These are phyloP conservation scores for Poeciliopsis turrubarensis DNA, from an alignment of 2,113 vertebrate species.

Conservation along the genomic window DNA sequence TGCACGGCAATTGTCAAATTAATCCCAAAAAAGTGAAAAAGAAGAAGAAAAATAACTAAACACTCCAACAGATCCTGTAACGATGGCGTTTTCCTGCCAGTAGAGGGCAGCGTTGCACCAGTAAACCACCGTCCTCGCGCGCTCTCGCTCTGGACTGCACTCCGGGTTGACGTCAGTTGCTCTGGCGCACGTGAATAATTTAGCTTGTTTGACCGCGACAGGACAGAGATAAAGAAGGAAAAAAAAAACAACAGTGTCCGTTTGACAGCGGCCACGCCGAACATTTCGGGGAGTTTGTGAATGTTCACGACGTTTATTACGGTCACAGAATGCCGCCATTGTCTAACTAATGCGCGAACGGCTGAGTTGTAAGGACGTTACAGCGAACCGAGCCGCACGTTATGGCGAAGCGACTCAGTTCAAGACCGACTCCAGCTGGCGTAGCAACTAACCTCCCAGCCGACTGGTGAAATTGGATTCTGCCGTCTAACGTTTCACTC, in stretches of 20 bases:
- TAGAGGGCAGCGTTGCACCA: conserved; percentile 49
- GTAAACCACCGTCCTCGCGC: background rate
- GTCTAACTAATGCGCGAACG: background rate
- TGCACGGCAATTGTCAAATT: background rate
- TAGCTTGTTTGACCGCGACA: conserved; percentile 42
- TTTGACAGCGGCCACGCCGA: background rate
- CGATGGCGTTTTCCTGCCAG: background rate
- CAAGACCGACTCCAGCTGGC: conserved; percentile 31
- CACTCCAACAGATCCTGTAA: too few relatives aligned
- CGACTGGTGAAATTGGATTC: conserved; percentile 49
- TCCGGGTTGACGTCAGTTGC: background rate
- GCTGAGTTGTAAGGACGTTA: background rate
- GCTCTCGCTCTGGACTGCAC: background rate
- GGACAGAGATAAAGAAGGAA: conserved; percentile 48
- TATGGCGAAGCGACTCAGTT: background rate
- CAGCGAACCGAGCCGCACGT: background rate
- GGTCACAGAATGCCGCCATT: background rate
- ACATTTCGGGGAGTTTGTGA: background rate
- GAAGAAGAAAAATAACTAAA: background rate
- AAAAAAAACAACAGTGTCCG: background rate
- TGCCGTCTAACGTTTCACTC: conserved; percentile 56
- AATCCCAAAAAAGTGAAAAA: background rate
- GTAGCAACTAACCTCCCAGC: conserved; percentile 38
- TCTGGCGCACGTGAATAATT: conserved; percentile 54
- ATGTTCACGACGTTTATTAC: background rate